phyloP scores from a whole-genome alignment of 30 jellyfish, hydroid and myxozoan species.

The Thelohanellus kitauei region DNA sequence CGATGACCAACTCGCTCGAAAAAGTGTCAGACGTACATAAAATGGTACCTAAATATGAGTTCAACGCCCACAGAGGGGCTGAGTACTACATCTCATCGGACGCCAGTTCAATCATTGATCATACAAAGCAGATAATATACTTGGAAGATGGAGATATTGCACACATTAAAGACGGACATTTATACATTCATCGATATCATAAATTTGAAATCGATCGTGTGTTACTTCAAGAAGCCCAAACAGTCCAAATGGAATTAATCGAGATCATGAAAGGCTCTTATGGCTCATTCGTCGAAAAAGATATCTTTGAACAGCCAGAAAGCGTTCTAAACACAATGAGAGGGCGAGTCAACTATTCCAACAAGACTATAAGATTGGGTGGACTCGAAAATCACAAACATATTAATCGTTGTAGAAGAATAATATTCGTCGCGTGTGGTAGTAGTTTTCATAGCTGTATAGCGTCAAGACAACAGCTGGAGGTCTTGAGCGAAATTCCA shows the following conservation, averaged over 20 bases:
- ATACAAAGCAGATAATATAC: too few relatives aligned
- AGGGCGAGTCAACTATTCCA: slow-evolving; percentile 62
- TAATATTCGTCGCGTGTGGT: slow-evolving; percentile 94
- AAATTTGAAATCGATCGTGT: too few relatives aligned
- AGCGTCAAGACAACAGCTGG: slow-evolving; percentile 61
- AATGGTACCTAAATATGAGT: too few relatives aligned
- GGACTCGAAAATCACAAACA: slow-evolving; percentile 68
- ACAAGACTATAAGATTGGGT: slow-evolving; percentile 36
- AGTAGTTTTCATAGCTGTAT: slow-evolving; percentile 91
- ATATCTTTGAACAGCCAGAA: slow-evolving; percentile 95
- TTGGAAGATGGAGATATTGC: too few relatives aligned
- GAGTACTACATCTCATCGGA: too few relatives aligned
- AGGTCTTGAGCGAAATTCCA: slow-evolving; percentile 44
- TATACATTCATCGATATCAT: too few relatives aligned
- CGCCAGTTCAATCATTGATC: too few relatives aligned
- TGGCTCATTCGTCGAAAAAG: slow-evolving; percentile 79
- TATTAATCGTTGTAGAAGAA: slow-evolving; percentile 55
- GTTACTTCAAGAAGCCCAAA: too few relatives aligned
- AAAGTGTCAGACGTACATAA: too few relatives aligned
- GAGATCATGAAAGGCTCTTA: slow-evolving; percentile 62
- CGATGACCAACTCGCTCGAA: too few relatives aligned
- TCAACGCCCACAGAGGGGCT: too few relatives aligned
- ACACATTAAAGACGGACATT: slow-evolving; percentile 16
- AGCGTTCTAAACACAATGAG: slow-evolving; percentile 62
- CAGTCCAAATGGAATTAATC: too few relatives aligned